Conservation (phyloP, 2,888 invertebrate genomes). For the Anagyrus pseudococci region DNA sequence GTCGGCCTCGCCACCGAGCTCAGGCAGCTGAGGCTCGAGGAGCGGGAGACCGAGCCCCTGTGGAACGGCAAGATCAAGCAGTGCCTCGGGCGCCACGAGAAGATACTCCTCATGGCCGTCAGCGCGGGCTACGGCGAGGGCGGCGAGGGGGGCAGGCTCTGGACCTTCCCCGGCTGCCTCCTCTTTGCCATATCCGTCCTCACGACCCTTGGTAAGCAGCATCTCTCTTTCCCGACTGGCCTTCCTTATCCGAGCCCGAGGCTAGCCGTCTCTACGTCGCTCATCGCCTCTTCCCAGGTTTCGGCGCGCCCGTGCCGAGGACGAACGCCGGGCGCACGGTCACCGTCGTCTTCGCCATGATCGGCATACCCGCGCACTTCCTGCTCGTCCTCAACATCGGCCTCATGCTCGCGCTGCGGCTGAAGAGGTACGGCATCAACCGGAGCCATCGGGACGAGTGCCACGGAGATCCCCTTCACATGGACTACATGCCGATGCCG, state of each 20-base stretch:
- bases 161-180: slow-evolving; percentile 74
- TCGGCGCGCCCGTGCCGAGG: slow-evolving; percentile 76
- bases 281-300: slow-evolving; percentile 63
- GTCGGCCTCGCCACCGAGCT: slow-evolving; percentile 71
- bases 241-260: background rate
- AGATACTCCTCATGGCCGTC: slow-evolving; percentile 66
- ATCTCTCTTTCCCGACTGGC: slow-evolving; percentile 34
- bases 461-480: slow-evolving; percentile 39
- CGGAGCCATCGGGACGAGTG: slow-evolving; percentile 42
- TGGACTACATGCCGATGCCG: slow-evolving; percentile 47
- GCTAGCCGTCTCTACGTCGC: background rate
- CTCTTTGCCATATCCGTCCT: slow-evolving; percentile 74
- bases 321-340: slow-evolving; percentile 70
- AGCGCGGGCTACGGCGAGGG: slow-evolving; percentile 67
- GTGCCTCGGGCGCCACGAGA: slow-evolving; percentile 67
- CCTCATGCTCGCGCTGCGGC: slow-evolving; percentile 62
- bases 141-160: slow-evolving; percentile 66
- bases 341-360: slow-evolving; percentile 69
- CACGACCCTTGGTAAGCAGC: slow-evolving; percentile 70
- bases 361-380: slow-evolving; percentile 74
- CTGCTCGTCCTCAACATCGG: slow-evolving; percentile 68
- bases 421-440: slow-evolving; percentile 61
- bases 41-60: slow-evolving; percentile 63
- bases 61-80: slow-evolving; percentile 70
- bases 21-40: slow-evolving; percentile 65